Conservation (phyloP, 2,888 invertebrate species). For the Agrotis ipsilon region DNA sequence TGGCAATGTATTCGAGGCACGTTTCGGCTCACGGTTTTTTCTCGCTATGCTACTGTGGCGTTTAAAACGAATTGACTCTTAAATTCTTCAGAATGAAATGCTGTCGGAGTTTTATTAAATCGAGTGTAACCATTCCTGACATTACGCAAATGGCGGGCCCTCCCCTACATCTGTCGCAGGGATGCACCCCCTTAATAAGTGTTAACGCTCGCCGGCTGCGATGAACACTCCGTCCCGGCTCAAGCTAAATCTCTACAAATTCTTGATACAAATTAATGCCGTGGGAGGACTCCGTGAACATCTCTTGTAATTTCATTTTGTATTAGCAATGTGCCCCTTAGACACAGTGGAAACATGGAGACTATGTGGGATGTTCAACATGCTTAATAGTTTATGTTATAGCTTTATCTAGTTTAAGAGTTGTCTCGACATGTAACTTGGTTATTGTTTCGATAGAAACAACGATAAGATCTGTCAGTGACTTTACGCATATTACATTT, state of each 20-base stretch:
- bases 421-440: slow-evolving; percentile 26
- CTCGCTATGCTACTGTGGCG: slow-evolving; percentile 88
- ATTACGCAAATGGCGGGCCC: slow-evolving; percentile 91
- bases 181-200: slow-evolving; percentile 91
- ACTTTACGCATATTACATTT: slow-evolving; percentile 29
- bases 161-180: slow-evolving; percentile 91
- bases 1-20: slow-evolving; percentile 90
- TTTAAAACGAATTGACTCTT: slow-evolving; percentile 91
- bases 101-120: slow-evolving; percentile 91
- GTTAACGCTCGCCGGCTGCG: slow-evolving; percentile 90
- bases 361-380: slow-evolving; percentile 71
- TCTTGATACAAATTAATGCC: slow-evolving; percentile 91
- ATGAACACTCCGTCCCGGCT: slow-evolving; percentile 87
- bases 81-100: slow-evolving; percentile 91
- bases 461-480: slow-evolving; percentile 15
- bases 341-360: slow-evolving; percentile 72
- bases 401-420: slow-evolving; percentile 62
- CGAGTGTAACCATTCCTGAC: slow-evolving; percentile 91
- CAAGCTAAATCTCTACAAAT: slow-evolving; percentile 91
- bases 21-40: slow-evolving; percentile 90
- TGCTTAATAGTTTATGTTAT: slow-evolving; percentile 65
- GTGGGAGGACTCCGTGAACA: slow-evolving; percentile 82
- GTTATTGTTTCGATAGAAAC: slow-evolving; percentile 39
- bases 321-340: slow-evolving; percentile 78
- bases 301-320: slow-evolving; percentile 88